phyloP scores from a whole-genome alignment of 2,888 invertebrate genomes.

The Eubasilissa splendida region DNA sequence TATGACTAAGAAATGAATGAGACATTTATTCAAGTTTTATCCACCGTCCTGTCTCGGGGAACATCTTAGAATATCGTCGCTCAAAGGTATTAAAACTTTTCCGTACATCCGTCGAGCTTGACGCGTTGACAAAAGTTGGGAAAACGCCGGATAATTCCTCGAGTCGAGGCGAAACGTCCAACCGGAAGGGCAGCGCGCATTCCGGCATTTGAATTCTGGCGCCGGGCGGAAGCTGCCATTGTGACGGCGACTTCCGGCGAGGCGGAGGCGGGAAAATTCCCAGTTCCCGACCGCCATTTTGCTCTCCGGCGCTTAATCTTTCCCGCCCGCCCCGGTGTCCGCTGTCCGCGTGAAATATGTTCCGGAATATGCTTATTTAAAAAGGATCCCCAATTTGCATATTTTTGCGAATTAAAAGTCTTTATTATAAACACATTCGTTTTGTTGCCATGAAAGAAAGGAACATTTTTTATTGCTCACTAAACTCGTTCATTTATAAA shows the following conservation, averaged over 20 bases:
- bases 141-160: constrained; percentile 22
- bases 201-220: constrained; percentile 3
- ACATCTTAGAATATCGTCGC: too few relatives aligned
- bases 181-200: constrained; percentile 26
- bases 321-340: constrained; percentile 16
- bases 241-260: constrained; percentile 42
- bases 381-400: constrained; percentile 26
- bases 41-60: too few relatives aligned
- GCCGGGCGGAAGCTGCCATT: constrained; percentile 26
- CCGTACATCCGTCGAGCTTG: constrained; percentile 42
- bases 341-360: constrained; percentile 32
- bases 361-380: constrained; percentile 29
- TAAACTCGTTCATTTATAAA: too few relatives aligned
- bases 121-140: neutral
- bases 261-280: constrained; percentile 51
- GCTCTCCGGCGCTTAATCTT: constrained; percentile 11
- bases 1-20: neutral
- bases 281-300: constrained; percentile 44
- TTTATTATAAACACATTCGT: too few relatives aligned
- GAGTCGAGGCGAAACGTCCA: constrained; percentile 18
- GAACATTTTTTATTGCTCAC: too few relatives aligned
- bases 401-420: constrained; percentile 20
- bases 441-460: too few relatives aligned
- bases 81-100: neutral
- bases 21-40: neutral